Percentiles rank a stretch among this genome's conserved stretches.
phyloP scores from a whole-genome alignment of 30 jellyfish, hydroid and myxozoan species.

The Cassiopea andromeda region DNA sequence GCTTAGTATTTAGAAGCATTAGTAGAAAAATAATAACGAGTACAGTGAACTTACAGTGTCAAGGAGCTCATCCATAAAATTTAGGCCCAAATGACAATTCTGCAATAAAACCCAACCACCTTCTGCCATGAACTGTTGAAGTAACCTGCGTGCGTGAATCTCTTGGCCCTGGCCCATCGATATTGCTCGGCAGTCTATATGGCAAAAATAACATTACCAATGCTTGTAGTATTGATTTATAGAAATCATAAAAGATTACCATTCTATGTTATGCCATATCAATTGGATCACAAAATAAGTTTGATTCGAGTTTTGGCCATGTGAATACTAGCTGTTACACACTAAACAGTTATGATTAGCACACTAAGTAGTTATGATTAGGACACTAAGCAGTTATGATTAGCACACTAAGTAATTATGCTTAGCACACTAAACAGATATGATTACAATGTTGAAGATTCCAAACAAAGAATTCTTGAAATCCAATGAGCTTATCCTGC shows the following conservation, averaged over 20 bases:
- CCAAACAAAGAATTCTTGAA: too few species aligned
- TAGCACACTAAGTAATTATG: too few species aligned
- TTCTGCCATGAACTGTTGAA: conserved; percentile 77
- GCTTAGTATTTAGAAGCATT: background rate
- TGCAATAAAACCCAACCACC: conserved; percentile 96
- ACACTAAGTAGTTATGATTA: too few species aligned
- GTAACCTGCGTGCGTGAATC: conserved; percentile 89
- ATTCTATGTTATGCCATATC: background rate
- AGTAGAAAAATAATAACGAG: background rate
- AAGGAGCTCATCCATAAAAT: conserved; percentile 84
- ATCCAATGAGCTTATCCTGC: too few species aligned
- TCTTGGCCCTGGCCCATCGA: conserved; percentile 98
- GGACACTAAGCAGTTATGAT: too few species aligned
- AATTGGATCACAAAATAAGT: background rate
- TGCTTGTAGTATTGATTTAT: background rate
- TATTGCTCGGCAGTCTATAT: conserved; percentile 79
- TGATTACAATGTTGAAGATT: too few species aligned
- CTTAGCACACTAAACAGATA: too few species aligned
- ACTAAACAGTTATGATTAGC: too few species aligned
- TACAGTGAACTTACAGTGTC: conserved; percentile 62
- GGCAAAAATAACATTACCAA: background rate
- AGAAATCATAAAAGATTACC: background rate
- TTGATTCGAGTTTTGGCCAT: too few species aligned
- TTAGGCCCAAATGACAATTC: conserved; percentile 87
- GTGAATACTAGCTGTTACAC: too few species aligned